A percentile compares a stretch with the other conserved stretches of the same genome.
phyloP scores from a whole-genome alignment of 2,113 vertebrate genomes.

The Trichechus manatus region DNA sequence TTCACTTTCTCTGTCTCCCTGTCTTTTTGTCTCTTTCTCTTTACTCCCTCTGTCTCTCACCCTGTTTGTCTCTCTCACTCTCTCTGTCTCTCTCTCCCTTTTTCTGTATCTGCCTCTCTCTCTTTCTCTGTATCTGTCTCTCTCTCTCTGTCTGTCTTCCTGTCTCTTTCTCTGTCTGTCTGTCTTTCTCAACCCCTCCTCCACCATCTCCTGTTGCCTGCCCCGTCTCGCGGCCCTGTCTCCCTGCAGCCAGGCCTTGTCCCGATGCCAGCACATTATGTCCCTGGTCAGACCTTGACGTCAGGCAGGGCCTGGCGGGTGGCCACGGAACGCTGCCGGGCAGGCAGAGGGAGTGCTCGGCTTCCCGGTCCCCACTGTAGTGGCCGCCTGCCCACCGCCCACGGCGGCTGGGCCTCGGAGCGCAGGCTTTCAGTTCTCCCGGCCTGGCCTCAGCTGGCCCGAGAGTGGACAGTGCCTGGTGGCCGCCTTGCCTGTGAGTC shows the following conservation, averaged over 20 bases:
- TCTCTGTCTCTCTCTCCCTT: no score
- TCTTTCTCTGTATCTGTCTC: not conserved
- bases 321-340: constrained; percentile 86
- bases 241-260: constrained; percentile 79
- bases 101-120: constrained; percentile 60
- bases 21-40: not conserved
- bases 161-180: constrained; percentile 58
- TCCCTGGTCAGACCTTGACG: constrained; percentile 89
- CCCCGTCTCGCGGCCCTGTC: constrained; percentile 64
- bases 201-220: constrained; percentile 63
- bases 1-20: not conserved
- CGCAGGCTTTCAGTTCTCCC: not conserved
- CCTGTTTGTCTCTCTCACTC: not conserved
- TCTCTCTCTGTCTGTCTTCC: not conserved
- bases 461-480: fast-evolving
- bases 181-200: not conserved
- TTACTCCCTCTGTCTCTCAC: not conserved
- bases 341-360: constrained; percentile 68
- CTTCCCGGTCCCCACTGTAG: constrained; percentile 54
- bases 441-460: not conserved
- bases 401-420: not conserved
- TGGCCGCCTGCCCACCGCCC: not conserved
- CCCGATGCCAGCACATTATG: constrained; percentile 89
- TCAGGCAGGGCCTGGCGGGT: constrained; percentile 87
- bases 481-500: not conserved